Evolutionary conservation across 1,140 invertebrate species (phyloP), one percentile per base, ranked within the genome.

Genomic region (Euglossa dilemma): DNA sequence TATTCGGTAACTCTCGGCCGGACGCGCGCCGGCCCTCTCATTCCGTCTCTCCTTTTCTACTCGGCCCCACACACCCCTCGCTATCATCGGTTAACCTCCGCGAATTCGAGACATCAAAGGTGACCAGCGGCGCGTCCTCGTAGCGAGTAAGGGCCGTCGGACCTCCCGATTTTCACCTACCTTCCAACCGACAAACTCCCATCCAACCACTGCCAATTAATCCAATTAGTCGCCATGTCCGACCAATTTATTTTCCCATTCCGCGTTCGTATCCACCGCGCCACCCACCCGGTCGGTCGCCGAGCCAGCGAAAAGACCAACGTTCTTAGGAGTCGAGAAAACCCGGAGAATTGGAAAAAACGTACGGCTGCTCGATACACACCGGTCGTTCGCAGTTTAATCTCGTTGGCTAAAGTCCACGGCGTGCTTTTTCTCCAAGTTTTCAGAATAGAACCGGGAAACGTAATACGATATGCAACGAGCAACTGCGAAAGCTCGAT

Each of bases 31-130:
- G 57, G 80, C 85, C 80, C 87, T 89, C 77, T 90, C 84, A 90
- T 90, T 90, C 87, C 80, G 79, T 82, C 72, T 84, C 74, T 63
- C 86, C 85, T 89, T 90, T 87, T 81, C 87, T 64, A 80, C 79
- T n/a, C n/a, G 61, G 36, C 25, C 71, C 70, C 36, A 59, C 80
- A n/a, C 61, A 47, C 25, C 36, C 11, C 20, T 25, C 52, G 12
- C 36, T 59, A 14, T n/a, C 69, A 59, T 28, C 20, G 57, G 43
- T 75, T 20, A 28, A 75, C n/a, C 50, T 45, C 6, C 11, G 57
- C 18, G 12, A 25, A 47, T 18, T 28, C 61, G 23, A 77, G 64
- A 76, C 43, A 28, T 52, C 52, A 18, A 8, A 8, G 36, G 36
- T 4, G 36, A 36, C 36, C 36, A 36, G 36, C 36, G 36, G 36